Conservation (phyloP, 2,888 invertebrate genomes). For the Geotrupes spiniger region DNA sequence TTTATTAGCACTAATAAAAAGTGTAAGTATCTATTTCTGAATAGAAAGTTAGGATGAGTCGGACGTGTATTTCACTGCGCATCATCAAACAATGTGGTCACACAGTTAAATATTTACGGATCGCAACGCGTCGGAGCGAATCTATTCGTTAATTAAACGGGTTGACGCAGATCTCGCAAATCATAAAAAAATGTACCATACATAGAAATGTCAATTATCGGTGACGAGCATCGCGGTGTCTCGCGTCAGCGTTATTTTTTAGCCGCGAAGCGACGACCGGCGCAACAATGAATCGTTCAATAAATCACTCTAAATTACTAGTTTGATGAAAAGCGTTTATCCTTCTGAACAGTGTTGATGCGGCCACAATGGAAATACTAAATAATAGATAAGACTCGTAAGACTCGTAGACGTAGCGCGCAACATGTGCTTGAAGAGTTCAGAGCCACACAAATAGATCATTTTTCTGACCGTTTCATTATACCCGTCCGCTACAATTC, state of each 20-base stretch:
- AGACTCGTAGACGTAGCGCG: conserved; percentile 11
- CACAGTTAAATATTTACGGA: too few relatives aligned
- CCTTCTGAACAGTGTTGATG: conserved; percentile 30
- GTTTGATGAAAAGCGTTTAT: conserved; percentile 38
- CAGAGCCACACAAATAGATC: conserved; percentile 15
- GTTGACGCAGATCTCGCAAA: too few relatives aligned
- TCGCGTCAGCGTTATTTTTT: conserved; percentile 4
- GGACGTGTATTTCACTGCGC: background rate
- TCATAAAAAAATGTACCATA: background rate
- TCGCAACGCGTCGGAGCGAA: too few relatives aligned
- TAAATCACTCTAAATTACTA: conserved; percentile 39
- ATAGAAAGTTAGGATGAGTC: conserved; percentile 12
- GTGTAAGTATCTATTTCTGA: background rate
- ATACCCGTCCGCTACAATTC: conserved; percentile 13
- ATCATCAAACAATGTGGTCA: too few relatives aligned
- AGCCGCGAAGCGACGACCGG: background rate
- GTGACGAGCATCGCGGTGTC: conserved; percentile 10
- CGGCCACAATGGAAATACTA: conserved; percentile 30
- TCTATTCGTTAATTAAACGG: too few relatives aligned
- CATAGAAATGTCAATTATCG: conserved; percentile 23
- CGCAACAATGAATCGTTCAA: conserved; percentile 26
- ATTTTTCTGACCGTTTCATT: conserved; percentile 15
- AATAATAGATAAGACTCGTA: conserved; percentile 27
- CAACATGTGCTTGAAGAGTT: conserved; percentile 17
- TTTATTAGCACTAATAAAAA: too few relatives aligned